These are phyloP conservation scores for Nothoprocta perdicaria DNA, from an alignment of 2,113 vertebrate genomes.

Conservation along the genomic window DNA sequence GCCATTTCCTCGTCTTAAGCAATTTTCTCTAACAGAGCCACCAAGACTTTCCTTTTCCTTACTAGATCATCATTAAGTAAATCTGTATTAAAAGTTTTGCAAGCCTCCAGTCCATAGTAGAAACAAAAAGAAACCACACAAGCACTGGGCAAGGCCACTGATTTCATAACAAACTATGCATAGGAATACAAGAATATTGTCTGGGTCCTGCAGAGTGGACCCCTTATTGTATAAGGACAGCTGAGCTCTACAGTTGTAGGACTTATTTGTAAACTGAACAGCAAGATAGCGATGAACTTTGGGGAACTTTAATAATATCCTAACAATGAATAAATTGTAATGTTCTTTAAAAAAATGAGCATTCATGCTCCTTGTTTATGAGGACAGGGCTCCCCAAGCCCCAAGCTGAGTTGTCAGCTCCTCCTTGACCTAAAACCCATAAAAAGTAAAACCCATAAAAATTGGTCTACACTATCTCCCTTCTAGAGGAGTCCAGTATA, in stretches of 20 bases:
- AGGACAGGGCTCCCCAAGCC: neutral
- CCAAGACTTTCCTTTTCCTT: neutral
- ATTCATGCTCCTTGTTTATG: neutral
- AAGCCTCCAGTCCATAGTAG: neutral
- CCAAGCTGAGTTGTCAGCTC: neutral
- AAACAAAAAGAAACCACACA: neutral
- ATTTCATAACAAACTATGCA: neutral
- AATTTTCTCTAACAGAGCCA: neutral
- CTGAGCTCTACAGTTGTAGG: fast-evolving
- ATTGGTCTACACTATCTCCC: neutral
- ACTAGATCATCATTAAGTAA: neutral
- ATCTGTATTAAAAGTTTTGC: neutral
- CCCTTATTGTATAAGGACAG: neutral
- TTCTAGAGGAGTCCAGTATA: neutral
- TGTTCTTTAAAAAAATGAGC: fast-evolving
- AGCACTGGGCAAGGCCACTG: neutral
- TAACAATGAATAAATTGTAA: neutral
- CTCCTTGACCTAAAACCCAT: neutral
- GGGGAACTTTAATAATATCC: neutral
- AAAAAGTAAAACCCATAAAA: neutral
- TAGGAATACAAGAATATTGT: neutral
- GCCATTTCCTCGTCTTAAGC: neutral
- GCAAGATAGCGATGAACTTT: neutral
- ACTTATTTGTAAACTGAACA: neutral
- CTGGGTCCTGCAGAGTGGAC: neutral